Conservation (phyloP, 2,888 invertebrate species). For the Anorthoa munda region DNA sequence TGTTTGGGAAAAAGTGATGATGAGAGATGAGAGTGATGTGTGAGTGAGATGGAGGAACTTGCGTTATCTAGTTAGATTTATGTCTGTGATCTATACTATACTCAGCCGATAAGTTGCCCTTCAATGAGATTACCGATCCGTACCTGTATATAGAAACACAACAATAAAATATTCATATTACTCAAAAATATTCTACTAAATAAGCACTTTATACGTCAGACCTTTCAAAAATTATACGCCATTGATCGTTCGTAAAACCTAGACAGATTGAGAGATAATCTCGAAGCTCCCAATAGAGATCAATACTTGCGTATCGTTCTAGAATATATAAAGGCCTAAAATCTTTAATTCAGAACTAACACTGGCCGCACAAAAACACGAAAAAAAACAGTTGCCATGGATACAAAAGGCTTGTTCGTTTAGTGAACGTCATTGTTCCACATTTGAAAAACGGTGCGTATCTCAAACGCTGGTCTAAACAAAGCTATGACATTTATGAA, state of each 20-base stretch:
- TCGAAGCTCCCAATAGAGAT: neutral
- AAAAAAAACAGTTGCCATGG: conserved; percentile 77
- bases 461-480: conserved; percentile 76
- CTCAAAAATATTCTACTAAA: neutral
- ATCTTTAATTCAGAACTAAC: neutral
- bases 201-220: neutral
- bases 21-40: no score
- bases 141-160: neutral
- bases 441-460: conserved; percentile 82
- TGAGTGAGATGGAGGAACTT: no score
- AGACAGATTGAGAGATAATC: neutral
- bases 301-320: neutral
- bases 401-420: conserved; percentile 76
- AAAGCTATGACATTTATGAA: conserved; percentile 84
- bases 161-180: neutral
- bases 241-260: neutral
- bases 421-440: conserved; percentile 78
- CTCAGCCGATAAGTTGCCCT: neutral
- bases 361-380: conserved; percentile 58
- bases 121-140: neutral
- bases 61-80: no score
- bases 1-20: no score
- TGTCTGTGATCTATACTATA: conserved; percentile 1
- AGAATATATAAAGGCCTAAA: neutral
- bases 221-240: neutral